Conservation (phyloP, 2,797 vertebrate genomes). For the Dryobates pubescens region DNA sequence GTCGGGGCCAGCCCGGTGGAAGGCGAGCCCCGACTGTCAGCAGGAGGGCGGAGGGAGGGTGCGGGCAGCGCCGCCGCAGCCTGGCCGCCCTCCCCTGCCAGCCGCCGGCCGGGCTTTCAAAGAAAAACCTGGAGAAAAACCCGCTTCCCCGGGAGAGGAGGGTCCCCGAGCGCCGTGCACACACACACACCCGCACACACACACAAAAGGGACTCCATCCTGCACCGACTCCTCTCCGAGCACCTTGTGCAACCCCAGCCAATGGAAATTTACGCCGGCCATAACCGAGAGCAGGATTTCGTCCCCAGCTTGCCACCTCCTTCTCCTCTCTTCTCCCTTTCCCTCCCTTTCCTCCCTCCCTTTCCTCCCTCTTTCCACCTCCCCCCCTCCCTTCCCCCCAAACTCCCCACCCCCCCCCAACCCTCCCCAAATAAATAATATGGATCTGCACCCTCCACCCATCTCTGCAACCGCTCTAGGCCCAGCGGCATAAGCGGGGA, state of each 20-base stretch:
- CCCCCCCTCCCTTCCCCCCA: neutral
- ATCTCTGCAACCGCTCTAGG: neutral
- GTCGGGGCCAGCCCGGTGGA: constrained; percentile 68
- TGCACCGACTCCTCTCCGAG: constrained; percentile 28
- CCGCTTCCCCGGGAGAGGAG: neutral
- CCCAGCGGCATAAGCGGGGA: constrained; percentile 45
- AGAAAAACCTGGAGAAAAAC: constrained; percentile 46
- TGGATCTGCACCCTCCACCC: neutral
- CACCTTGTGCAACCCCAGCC: constrained; percentile 54
- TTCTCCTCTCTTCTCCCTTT: constrained; percentile 1
- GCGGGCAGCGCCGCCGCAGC: constrained; percentile 33
- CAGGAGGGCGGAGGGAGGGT: constrained; percentile 51
- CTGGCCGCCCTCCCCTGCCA: constrained; percentile 49
- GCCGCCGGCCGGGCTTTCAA: constrained; percentile 42
- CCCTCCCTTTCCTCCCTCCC: neutral
- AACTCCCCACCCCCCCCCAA: neutral
- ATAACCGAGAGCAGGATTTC: constrained; percentile 42
- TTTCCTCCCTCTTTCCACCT: neutral
- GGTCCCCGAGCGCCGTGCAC: neutral
- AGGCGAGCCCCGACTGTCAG: constrained; percentile 66
- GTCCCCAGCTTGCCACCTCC: constrained; percentile 33
- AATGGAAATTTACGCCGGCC: constrained; percentile 62
- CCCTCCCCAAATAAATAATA: neutral
- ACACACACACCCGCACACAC: neutral
- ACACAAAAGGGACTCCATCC: constrained; percentile 17